These are phyloP conservation scores for Cephalopachus bancanus DNA, from an alignment of 2,797 vertebrate genomes.

Conservation along the genomic window DNA sequence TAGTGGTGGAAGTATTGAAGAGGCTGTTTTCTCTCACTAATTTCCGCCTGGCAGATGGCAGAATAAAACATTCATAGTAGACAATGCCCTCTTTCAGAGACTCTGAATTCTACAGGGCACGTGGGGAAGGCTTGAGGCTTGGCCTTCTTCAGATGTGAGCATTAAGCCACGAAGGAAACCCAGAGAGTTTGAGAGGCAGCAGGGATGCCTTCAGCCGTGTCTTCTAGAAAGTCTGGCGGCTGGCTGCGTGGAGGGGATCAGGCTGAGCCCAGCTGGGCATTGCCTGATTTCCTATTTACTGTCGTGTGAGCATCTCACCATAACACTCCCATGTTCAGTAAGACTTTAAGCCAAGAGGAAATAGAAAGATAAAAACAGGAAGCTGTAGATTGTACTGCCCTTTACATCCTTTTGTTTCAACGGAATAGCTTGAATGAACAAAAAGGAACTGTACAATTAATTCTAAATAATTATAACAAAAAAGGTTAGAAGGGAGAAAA, in stretches of 20 bases:
- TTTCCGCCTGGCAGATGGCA: constrained; percentile 23
- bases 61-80: not conserved
- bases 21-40: constrained; percentile 27
- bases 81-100: constrained; percentile 29
- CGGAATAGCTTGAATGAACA: not conserved
- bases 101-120: not conserved
- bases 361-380: constrained; percentile 29
- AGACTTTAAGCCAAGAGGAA: constrained; percentile 57
- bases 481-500: constrained; percentile 20
- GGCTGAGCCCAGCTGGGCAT: not conserved
- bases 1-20: not conserved
- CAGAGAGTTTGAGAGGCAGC: not conserved
- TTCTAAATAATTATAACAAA: constrained; percentile 57
- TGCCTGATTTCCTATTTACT: constrained; percentile 51
- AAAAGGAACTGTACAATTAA: constrained; percentile 45
- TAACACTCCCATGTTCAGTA: not conserved
- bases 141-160: constrained; percentile 21
- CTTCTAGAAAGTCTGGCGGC: not conserved
- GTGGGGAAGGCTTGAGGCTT: not conserved
- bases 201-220: not conserved
- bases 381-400: not conserved
- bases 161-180: not conserved
- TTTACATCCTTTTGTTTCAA: constrained; percentile 11
- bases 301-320: not conserved
- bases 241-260: not conserved